These are phyloP conservation scores for Venustaconcha ellipsiformis DNA, from an alignment of 1,140 invertebrate genomes.

Conservation along the genomic window DNA sequence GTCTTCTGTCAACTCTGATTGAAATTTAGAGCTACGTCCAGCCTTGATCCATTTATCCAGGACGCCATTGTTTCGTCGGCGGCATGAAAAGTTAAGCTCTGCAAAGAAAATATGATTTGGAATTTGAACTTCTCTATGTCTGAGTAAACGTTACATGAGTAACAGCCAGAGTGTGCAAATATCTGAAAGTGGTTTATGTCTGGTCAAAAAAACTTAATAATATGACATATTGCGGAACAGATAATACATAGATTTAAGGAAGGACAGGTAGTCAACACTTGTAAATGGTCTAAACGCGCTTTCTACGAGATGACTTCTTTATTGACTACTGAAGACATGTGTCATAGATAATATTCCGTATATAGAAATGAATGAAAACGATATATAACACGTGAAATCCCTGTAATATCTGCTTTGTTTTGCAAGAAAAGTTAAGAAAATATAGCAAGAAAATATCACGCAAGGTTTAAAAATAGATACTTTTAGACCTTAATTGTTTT, in stretches of 20 bases:
- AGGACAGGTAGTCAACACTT: too few species aligned
- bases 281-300: too few species aligned
- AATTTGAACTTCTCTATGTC: too few species aligned
- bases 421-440: too few species aligned
- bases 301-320: too few species aligned
- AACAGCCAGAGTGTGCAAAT: not conserved
- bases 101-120: not conserved
- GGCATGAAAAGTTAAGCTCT: conserved; percentile 12
- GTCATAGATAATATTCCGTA: too few species aligned
- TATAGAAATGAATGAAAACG: too few species aligned
- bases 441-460: not conserved
- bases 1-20: conserved; percentile 12
- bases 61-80: conserved; percentile 16
- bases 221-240: not conserved
- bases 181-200: too few species aligned
- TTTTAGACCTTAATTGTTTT: not conserved
- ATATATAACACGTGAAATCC: too few species aligned
- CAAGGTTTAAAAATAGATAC: not conserved
- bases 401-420: too few species aligned
- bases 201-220: not conserved
- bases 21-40: conserved; percentile 9
- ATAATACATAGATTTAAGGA: too few species aligned
- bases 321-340: too few species aligned
- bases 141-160: not conserved
- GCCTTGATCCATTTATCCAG: conserved; percentile 5